phyloP scores from a whole-genome alignment of 2,113 vertebrate genomes.

The Gila orcuttii region DNA sequence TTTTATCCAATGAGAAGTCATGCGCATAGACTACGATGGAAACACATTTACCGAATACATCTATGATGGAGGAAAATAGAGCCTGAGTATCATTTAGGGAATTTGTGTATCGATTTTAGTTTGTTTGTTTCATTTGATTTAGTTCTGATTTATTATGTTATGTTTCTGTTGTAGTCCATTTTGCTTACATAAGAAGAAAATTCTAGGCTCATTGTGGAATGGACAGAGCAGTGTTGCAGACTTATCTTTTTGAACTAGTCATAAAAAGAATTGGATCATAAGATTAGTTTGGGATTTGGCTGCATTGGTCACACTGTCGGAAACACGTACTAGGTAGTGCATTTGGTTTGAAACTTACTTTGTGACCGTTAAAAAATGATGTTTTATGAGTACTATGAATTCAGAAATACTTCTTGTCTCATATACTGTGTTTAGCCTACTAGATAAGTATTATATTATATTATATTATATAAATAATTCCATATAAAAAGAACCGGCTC shows the following conservation, averaged over 20 bases:
- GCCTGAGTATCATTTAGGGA: not conserved
- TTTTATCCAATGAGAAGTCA: no score
- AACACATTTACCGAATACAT: no score
- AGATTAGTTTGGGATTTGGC: not conserved
- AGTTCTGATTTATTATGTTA: not conserved
- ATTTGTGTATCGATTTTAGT: not conserved
- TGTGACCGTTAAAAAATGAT: no score
- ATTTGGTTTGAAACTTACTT: no score
- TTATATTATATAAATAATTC: no score
- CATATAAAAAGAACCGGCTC: not conserved
- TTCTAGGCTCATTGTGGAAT: not conserved
- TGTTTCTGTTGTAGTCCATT: not conserved
- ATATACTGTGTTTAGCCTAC: no score
- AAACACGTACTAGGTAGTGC: no score
- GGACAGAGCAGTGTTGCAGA: not conserved
- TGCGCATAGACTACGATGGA: no score
- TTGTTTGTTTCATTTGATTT: not conserved
- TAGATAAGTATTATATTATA: no score
- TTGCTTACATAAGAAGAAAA: not conserved
- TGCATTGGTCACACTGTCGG: not conserved
- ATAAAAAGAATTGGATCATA: not conserved
- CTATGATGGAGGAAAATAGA: no score
- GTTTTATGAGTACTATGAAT: no score
- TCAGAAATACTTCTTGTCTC: no score
- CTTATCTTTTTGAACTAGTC: not conserved